Evolutionary conservation across 2,113 vertebrate genomes (phyloP), one percentile per base, ranked within the genome.

Genomic region (Ovibos moschatus): DNA sequence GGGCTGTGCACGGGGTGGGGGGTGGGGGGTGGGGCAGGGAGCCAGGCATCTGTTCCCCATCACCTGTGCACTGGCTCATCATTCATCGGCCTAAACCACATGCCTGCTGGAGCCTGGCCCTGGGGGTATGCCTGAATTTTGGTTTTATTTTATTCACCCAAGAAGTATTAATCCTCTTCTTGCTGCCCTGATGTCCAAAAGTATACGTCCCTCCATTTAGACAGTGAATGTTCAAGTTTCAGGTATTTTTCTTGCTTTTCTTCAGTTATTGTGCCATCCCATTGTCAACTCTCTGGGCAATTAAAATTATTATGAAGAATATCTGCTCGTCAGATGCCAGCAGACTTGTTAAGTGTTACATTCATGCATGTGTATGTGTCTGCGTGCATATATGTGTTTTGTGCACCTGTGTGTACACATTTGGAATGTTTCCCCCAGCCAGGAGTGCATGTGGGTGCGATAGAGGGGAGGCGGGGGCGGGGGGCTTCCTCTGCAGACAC

Each of bases 351-450:
- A 71, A 47, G 10, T 40, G 33, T n/a, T 81, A 8, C 28, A 12
- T 81, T n/a, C 0, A 0, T 51, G 40, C 11, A 3, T 0, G 16
- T 47, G 30, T 93, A 7, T 10, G 19, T 14, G 7, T 3, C 14
- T 4, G 21, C 27, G 21, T 13, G 79, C 9, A 1, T 50, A 6
- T 50, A 9, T n/a, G 2, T 43, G 71, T 43, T 76, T 1, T 30
- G 6, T 60, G 33, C 2, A 0, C 86, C 33, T 47, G 23, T 27
- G 19, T 67, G 30, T 4, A 79, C 15, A 11, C 47, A 81, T 43
- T 33, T 19, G 78, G 78, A 21, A 33, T 51, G 47, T 21, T 30
- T 81, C 28, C 50, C 9, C 28, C 78, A 81, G 45, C 47, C 47
- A 81, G 50, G 36, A 53, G 28, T 30, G 21, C 1, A 0, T 55